Conservation (phyloP, 2,113 vertebrate species). For the Chaetura pelagica region DNA sequence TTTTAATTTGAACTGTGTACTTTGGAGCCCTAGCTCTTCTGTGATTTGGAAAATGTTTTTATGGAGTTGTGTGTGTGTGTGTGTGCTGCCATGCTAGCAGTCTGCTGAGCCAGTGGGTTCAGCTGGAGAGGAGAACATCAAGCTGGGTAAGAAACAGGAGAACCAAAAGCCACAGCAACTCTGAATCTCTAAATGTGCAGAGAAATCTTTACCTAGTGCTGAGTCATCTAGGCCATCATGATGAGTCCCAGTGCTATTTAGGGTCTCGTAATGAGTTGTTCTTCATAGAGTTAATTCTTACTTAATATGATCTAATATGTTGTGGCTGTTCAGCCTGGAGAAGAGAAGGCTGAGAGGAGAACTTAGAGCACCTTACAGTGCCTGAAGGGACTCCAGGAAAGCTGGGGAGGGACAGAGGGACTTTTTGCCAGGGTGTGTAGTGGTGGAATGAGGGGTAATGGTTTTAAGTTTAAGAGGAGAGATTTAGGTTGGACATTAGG, state of each 20-base stretch:
- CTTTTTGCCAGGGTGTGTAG: too few species aligned
- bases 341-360: too few species aligned
- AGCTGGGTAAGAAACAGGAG: slow-evolving; percentile 21
- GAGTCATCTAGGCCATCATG: not conserved
- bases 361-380: too few species aligned
- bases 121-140: slow-evolving; percentile 26
- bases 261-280: not conserved
- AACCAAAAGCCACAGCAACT: not conserved
- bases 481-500: too few species aligned
- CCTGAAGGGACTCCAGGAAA: too few species aligned
- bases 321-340: too few species aligned
- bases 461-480: too few species aligned
- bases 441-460: too few species aligned
- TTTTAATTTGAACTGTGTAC: slow-evolving; percentile 52
- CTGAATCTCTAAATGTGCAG: not conserved
- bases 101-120: not conserved
- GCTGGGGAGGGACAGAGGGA: too few species aligned
- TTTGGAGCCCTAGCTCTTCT: slow-evolving; percentile 39
- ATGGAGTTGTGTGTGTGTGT: not conserved
- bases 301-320: not conserved
- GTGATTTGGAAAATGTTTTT: slow-evolving; percentile 58
- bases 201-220: not conserved
- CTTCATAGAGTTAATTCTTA: not conserved
- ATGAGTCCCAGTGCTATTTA: not conserved
- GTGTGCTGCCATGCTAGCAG: slow-evolving; percentile 28